A percentile compares a stretch with the other conserved stretches of the same genome.
phyloP scores from a whole-genome alignment of 2,888 invertebrate genomes.

The Phortica magna region DNA sequence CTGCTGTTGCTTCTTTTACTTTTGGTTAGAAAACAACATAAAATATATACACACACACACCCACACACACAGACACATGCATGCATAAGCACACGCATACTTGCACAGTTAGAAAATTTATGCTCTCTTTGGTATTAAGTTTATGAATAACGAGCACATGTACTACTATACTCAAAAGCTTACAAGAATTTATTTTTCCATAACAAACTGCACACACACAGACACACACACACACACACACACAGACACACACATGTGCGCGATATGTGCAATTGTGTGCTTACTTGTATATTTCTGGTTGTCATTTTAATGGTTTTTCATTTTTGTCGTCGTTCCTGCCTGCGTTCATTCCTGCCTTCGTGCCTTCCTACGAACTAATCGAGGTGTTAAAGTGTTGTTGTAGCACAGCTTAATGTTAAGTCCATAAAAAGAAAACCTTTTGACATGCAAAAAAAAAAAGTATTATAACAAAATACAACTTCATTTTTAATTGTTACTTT shows the following conservation, averaged over 20 bases:
- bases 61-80: too few relatives aligned
- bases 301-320: not conserved
- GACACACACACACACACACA: not conserved
- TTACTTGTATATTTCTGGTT: not conserved
- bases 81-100: not conserved
- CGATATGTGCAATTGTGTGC: not conserved
- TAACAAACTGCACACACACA: not conserved
- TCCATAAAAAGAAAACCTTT: too few relatives aligned
- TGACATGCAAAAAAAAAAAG: too few relatives aligned
- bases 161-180: conserved; percentile 23
- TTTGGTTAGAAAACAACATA: not conserved
- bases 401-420: not conserved
- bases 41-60: too few relatives aligned
- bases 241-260: not conserved
- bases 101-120: conserved; percentile 51
- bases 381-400: not conserved
- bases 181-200: not conserved
- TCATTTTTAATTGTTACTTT: too few relatives aligned
- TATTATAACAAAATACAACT: too few relatives aligned
- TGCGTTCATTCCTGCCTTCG: not conserved
- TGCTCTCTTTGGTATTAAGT: conserved; percentile 69
- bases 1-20: not conserved
- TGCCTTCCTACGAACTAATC: not conserved
- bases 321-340: not conserved
- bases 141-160: conserved; percentile 67